Conservation (phyloP, 2,888 invertebrate genomes). For the Eupithecia inturbata region DNA sequence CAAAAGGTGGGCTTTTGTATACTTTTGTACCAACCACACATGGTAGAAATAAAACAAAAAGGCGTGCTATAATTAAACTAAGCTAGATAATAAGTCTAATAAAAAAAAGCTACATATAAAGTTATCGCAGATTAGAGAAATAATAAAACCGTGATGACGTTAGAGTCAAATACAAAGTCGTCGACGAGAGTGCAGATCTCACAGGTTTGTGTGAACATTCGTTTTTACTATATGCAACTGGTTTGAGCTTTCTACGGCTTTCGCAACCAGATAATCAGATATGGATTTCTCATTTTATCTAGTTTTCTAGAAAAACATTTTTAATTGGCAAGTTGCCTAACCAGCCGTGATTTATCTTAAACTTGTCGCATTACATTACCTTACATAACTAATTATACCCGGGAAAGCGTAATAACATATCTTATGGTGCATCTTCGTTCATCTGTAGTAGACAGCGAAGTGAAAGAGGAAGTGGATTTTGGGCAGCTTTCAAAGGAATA, state of each 20-base stretch:
- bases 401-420: background rate
- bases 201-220: slow-evolving; percentile 39
- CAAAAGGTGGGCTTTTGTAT: no score
- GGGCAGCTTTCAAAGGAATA: background rate
- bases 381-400: background rate
- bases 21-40: no score
- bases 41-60: no score
- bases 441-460: background rate
- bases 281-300: slow-evolving; percentile 7
- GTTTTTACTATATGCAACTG: slow-evolving; percentile 53
- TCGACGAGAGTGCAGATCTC: slow-evolving; percentile 40
- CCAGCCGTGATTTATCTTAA: background rate
- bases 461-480: background rate
- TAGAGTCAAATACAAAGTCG: slow-evolving; percentile 2
- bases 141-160: background rate
- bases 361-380: background rate
- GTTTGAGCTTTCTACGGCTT: slow-evolving; percentile 60
- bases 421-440: background rate
- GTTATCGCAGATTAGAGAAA: no score
- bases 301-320: background rate
- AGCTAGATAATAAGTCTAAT: no score
- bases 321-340: background rate
- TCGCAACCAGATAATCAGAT: slow-evolving; percentile 36
- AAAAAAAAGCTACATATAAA: no score
- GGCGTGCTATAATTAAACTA: no score